Evolutionary conservation across 2,113 vertebrate species (phyloP).

Genomic region (Herpetotheres cachinnans): DNA sequence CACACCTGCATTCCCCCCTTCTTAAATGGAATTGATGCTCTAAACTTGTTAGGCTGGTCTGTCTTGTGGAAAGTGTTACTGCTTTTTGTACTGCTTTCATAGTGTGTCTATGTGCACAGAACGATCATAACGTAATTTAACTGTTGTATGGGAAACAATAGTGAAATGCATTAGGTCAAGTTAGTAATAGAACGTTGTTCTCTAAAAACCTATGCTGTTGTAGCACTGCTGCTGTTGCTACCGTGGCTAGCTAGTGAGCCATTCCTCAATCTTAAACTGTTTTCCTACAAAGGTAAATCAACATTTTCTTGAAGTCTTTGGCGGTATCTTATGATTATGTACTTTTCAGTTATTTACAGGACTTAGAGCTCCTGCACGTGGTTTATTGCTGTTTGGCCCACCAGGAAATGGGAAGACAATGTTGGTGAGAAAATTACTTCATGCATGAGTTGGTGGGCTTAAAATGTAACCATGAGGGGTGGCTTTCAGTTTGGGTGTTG

Average conservation of each 20-base stretch:
- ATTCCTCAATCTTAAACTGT: background rate
- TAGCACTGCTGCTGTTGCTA: background rate
- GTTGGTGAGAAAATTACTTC: constrained; percentile 80
- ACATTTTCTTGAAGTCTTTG: background rate
- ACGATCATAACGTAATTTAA: background rate
- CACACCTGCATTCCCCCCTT: background rate
- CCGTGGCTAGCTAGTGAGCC: background rate
- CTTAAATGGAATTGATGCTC: background rate
- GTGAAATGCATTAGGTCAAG: background rate
- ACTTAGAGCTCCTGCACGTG: constrained; percentile 91
- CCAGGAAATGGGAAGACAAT: constrained; percentile 99
- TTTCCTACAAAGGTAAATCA: background rate
- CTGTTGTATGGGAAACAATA: background rate
- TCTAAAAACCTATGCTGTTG: background rate
- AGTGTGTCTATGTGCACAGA: background rate
- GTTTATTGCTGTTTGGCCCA: constrained; percentile 92
- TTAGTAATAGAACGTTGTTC: background rate
- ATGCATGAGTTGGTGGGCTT: background rate
- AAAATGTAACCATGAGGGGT: background rate
- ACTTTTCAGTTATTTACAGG: constrained; percentile 87
- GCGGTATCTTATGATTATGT: background rate
- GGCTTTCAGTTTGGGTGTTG: background rate
- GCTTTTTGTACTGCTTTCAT: background rate
- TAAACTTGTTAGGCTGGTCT: background rate
- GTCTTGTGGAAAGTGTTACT: background rate